Conservation (phyloP, 1,140 invertebrate genomes). For the Monochamus saltuarius region DNA sequence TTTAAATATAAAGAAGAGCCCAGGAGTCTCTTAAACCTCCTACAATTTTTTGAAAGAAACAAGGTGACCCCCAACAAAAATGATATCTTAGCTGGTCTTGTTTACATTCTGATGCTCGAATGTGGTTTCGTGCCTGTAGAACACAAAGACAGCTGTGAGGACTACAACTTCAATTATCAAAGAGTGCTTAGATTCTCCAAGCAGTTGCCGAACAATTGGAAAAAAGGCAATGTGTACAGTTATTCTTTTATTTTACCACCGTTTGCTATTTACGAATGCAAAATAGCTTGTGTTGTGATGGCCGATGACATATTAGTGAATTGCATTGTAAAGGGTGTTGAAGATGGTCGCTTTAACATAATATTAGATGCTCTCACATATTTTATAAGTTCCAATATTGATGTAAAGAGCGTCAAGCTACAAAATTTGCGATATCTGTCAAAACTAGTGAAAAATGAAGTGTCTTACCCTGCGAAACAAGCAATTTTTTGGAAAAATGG, state of each 20-base stretch:
- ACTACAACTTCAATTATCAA: slow-evolving; percentile 34
- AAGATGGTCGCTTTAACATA: slow-evolving; percentile 24
- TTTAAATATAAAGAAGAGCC: slow-evolving; percentile 32
- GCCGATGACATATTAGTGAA: slow-evolving; percentile 46
- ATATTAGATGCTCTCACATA: slow-evolving; percentile 43
- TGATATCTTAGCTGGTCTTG: slow-evolving; percentile 41
- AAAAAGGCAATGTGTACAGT: slow-evolving; percentile 22
- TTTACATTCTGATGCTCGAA: slow-evolving; percentile 48
- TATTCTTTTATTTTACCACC: slow-evolving; percentile 30
- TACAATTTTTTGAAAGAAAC: slow-evolving; percentile 22
- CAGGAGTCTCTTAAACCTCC: slow-evolving; percentile 31
- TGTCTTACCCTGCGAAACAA: slow-evolving; percentile 41
- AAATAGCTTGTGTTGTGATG: slow-evolving; percentile 27
- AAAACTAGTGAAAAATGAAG: slow-evolving; percentile 37
- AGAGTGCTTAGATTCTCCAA: slow-evolving; percentile 29
- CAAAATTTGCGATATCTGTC: slow-evolving; percentile 43
- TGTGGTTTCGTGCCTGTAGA: slow-evolving; percentile 41
- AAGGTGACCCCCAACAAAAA: slow-evolving; percentile 21
- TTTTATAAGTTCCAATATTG: slow-evolving; percentile 34
- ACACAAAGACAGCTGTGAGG: slow-evolving; percentile 15
- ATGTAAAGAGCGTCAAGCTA: slow-evolving; percentile 33
- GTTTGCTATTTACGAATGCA: slow-evolving; percentile 27
- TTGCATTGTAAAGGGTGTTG: slow-evolving; percentile 35
- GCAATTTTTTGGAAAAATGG: slow-evolving; percentile 32
- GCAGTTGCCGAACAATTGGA: slow-evolving; percentile 31